phyloP scores from a whole-genome alignment of 2,888 invertebrate species.

The Stenolophus ochropezus region DNA sequence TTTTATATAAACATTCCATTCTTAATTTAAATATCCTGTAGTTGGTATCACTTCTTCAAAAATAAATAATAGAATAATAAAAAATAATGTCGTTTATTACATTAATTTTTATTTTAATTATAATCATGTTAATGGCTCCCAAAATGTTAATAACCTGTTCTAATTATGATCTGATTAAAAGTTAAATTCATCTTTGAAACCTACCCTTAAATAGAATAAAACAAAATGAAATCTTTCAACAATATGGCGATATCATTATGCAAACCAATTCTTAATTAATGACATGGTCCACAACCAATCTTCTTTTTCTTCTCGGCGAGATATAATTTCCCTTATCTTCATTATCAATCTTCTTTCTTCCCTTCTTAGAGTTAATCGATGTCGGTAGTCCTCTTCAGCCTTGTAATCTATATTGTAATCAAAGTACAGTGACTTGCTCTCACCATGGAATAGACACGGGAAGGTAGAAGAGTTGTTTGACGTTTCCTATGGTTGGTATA shows the following conservation, averaged over 20 bases:
- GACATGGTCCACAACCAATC: conserved; percentile 43
- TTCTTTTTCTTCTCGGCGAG: conserved; percentile 18
- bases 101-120: background rate
- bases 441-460: background rate
- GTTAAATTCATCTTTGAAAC: background rate
- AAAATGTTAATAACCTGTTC: background rate
- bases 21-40: background rate
- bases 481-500: background rate
- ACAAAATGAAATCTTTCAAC: background rate
- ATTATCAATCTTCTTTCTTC: conserved; percentile 51
- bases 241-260: conserved; percentile 45
- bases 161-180: background rate
- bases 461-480: background rate
- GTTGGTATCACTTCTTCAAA: no score
- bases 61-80: no score
- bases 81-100: background rate
- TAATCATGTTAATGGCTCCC: background rate
- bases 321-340: conserved; percentile 56
- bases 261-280: conserved; percentile 49
- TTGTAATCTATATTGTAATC: conserved; percentile 60
- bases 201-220: background rate
- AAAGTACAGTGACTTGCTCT: conserved; percentile 40
- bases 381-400: conserved; percentile 46
- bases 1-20: background rate
- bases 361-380: conserved; percentile 44